phyloP scores from a whole-genome alignment of 2,797 vertebrate genomes.

The Acomys russatus region DNA sequence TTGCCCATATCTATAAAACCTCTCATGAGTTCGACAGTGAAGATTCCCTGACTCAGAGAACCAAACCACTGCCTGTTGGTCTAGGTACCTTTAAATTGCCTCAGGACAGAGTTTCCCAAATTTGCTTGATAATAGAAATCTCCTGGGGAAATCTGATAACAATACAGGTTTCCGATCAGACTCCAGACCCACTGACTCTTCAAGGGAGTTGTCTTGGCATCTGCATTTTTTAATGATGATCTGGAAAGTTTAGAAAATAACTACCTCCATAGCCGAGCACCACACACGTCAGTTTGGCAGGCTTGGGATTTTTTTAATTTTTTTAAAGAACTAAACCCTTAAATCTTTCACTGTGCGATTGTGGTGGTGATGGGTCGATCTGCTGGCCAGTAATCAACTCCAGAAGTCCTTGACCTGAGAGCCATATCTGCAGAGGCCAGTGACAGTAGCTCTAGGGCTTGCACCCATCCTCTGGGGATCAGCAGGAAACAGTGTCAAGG shows the following conservation, averaged over 20 bases:
- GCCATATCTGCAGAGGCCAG: accelerated
- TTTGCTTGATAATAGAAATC: background rate
- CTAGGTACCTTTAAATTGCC: background rate
- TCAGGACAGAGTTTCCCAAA: slow-evolving; percentile 32
- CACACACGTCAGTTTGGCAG: background rate
- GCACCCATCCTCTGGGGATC: background rate
- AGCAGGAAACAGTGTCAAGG: background rate
- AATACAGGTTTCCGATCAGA: slow-evolving; percentile 13
- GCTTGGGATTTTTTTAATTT: background rate
- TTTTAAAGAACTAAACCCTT: background rate
- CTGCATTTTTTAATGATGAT: background rate
- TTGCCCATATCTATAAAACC: background rate
- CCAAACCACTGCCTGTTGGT: background rate
- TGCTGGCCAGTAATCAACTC: background rate
- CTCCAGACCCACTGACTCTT: background rate
- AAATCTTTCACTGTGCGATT: background rate
- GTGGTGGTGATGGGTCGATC: background rate
- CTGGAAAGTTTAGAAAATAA: slow-evolving; percentile 60
- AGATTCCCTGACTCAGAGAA: background rate
- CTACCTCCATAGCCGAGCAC: background rate
- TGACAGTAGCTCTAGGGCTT: background rate
- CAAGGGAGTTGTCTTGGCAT: slow-evolving; percentile 1
- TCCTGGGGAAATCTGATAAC: slow-evolving; percentile 46
- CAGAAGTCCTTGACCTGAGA: background rate
- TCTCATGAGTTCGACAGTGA: background rate